Evolutionary conservation across 2,113 vertebrate genomes (phyloP).

Genomic region (Nothobranchius kuhntae): DNA sequence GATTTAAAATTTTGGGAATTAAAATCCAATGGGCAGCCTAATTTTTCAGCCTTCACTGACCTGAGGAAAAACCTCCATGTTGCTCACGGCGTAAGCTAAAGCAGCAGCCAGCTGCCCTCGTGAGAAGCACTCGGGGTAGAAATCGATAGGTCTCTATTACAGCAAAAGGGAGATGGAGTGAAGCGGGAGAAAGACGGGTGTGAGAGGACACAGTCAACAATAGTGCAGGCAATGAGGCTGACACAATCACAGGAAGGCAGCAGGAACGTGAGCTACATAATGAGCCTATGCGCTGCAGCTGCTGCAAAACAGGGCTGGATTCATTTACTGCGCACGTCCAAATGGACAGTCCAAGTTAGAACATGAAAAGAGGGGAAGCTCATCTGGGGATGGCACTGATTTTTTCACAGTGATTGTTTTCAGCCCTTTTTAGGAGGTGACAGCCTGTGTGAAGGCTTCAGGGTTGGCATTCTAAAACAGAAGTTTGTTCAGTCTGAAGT

Average conservation of each 20-base stretch:
- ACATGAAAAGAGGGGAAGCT: constrained; percentile 13
- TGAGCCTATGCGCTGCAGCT: constrained; percentile 31
- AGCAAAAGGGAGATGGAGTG: constrained; percentile 46
- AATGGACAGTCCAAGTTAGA: constrained; percentile 2
- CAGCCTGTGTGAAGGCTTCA: not conserved
- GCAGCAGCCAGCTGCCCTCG: constrained; percentile 33
- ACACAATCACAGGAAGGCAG: not conserved
- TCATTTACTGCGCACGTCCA: not conserved
- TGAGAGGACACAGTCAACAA: constrained; percentile 42
- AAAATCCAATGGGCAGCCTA: constrained; percentile 33
- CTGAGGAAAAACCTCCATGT: constrained; percentile 15
- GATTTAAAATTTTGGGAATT: constrained; percentile 33
- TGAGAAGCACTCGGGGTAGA: constrained; percentile 43
- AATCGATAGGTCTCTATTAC: constrained; percentile 73
- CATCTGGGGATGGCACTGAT: constrained; percentile 34
- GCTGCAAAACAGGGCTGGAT: constrained; percentile 12
- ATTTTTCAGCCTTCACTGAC: constrained; percentile 44
- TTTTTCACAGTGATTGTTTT: constrained; percentile 3
- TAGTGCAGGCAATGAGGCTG: constrained; percentile 17
- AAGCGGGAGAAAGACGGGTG: constrained; percentile 28
- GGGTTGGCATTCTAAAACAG: not conserved
- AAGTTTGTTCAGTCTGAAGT: constrained; percentile 6
- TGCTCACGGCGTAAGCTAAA: constrained; percentile 35
- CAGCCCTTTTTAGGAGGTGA: not conserved
- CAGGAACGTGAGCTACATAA: not conserved